Evolutionary conservation across 30 jellyfish, hydroid and myxozoan genomes (phyloP).

Genomic region (Mastigias papua): DNA sequence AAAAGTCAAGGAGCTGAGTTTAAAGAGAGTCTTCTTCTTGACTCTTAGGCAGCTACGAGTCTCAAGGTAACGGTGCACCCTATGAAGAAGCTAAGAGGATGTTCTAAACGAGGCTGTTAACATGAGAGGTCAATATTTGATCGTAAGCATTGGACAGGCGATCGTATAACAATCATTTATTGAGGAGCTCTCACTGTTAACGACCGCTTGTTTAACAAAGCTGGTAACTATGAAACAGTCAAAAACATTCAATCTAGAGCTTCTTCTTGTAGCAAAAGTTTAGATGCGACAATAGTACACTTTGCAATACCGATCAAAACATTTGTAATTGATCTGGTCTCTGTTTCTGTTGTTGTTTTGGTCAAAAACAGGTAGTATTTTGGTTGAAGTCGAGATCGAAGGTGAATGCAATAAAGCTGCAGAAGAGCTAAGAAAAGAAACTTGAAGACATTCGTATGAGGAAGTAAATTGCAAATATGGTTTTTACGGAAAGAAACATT

Average conservation of each 20-base stretch:
- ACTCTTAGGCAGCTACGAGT: too few relatives aligned
- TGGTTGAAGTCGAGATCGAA: too few relatives aligned
- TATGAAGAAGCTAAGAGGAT: neutral
- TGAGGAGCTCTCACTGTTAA: neutral
- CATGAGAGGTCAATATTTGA: neutral
- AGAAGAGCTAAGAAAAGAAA: too few relatives aligned
- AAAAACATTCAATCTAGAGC: neutral
- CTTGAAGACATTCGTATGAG: too few relatives aligned
- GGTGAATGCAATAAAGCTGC: too few relatives aligned
- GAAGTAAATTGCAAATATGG: too few relatives aligned
- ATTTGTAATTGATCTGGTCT: neutral
- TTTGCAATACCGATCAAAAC: neutral
- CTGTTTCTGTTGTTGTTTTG: too few relatives aligned
- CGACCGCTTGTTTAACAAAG: neutral
- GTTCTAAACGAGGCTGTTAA: conserved; percentile 1
- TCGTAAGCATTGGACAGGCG: neutral
- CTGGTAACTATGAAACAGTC: neutral
- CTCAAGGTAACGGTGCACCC: too few relatives aligned
- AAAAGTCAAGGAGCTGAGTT: too few relatives aligned
- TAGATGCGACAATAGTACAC: neutral
- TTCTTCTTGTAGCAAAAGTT: neutral
- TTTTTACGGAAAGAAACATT: too few relatives aligned
- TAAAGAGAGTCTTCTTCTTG: too few relatives aligned
- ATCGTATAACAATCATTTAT: neutral
- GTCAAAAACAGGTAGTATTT: too few relatives aligned